These are phyloP conservation scores for Serranus cabrilla DNA, from an alignment of 2,797 vertebrate species.

Conservation along the genomic window DNA sequence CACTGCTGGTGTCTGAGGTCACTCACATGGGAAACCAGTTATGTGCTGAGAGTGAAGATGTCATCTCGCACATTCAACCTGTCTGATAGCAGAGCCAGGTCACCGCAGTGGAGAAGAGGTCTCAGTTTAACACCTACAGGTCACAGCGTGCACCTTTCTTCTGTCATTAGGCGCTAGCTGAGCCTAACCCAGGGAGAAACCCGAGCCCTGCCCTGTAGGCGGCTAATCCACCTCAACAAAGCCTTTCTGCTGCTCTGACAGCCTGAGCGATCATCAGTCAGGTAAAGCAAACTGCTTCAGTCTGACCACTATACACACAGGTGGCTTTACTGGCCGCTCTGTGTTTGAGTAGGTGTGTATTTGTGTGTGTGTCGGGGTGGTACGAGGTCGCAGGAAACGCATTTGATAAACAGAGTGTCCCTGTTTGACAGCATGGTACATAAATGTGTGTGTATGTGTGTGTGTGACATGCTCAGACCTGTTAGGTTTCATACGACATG, in stretches of 20 bases:
- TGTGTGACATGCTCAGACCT: constrained; percentile 38
- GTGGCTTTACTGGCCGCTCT: constrained; percentile 46
- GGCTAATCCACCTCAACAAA: constrained; percentile 75
- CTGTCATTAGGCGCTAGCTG: constrained; percentile 57
- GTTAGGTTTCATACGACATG: constrained; percentile 20
- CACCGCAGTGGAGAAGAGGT: constrained; percentile 51
- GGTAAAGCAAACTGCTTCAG: constrained; percentile 67
- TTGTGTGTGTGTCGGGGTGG: constrained; percentile 22
- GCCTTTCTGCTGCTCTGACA: constrained; percentile 60
- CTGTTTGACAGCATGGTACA: not conserved
- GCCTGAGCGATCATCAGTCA: constrained; percentile 66
- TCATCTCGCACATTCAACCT: constrained; percentile 52
- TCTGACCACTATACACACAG: constrained; percentile 63
- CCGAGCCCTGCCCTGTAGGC: constrained; percentile 44
- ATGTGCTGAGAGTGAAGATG: constrained; percentile 34
- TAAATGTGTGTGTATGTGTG: constrained; percentile 3
- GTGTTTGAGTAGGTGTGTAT: constrained; percentile 58
- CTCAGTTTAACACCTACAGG: constrained; percentile 73
- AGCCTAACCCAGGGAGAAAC: constrained; percentile 62
- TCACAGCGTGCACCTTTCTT: constrained; percentile 60
- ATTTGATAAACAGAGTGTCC: constrained; percentile 50
- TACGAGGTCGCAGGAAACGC: constrained; percentile 40
- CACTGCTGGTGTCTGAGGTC: not conserved
- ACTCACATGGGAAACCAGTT: constrained; percentile 14
- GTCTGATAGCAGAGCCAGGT: constrained; percentile 42